These are phyloP conservation scores for Crocallis elinguaria DNA, from an alignment of 2,888 invertebrate genomes.

Conservation along the genomic window DNA sequence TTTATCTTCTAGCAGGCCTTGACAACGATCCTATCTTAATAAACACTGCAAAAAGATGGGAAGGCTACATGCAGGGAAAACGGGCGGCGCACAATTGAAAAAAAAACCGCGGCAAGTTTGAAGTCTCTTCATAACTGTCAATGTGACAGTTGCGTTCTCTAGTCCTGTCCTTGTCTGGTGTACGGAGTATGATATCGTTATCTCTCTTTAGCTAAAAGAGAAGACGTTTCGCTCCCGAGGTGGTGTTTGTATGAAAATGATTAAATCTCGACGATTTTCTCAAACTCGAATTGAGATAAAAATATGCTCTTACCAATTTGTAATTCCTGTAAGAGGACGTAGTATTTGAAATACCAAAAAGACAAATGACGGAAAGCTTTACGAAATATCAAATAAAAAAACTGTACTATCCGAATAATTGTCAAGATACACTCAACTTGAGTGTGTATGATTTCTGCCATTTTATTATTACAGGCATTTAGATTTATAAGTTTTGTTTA, in stretches of 20 bases:
- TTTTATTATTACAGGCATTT: background rate
- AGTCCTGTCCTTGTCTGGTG: conserved; percentile 27
- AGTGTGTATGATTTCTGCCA: background rate
- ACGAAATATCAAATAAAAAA: conserved; percentile 1
- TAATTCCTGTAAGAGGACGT: background rate
- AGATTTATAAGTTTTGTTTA: background rate
- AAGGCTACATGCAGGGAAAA: conserved; percentile 97
- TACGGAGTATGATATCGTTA: conserved; percentile 13
- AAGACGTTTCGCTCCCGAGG: conserved; percentile 15
- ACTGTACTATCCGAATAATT: conserved; percentile 2
- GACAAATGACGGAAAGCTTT: conserved; percentile 13
- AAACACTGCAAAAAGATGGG: conserved; percentile 95
- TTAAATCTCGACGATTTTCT: background rate
- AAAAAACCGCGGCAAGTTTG: conserved; percentile 1
- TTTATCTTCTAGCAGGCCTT: conserved; percentile 93
- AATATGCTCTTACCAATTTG: background rate
- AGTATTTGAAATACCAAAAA: conserved; percentile 23
- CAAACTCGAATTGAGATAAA: background rate
- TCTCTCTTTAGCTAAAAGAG: background rate
- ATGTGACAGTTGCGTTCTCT: conserved; percentile 19
- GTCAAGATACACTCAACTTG: background rate
- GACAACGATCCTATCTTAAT: conserved; percentile 92
- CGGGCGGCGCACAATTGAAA: conserved; percentile 95
- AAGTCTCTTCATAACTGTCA: conserved; percentile 24
- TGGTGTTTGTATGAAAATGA: conserved; percentile 4